phyloP scores from a whole-genome alignment of 2,888 invertebrate genomes.

The Atrina japonica region DNA sequence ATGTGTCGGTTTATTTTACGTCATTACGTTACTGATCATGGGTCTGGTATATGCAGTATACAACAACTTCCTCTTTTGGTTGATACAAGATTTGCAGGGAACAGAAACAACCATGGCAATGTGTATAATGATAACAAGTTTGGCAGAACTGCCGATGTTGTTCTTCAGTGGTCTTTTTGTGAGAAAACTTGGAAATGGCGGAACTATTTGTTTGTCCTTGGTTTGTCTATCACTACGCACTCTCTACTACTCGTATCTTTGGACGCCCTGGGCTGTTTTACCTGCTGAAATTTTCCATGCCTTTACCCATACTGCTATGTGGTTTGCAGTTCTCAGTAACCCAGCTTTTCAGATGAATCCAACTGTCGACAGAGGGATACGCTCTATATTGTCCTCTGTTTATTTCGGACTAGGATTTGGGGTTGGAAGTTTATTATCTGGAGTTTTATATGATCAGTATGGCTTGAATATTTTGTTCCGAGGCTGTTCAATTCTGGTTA shows the following conservation, averaged over 20 bases:
- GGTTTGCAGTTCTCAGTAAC: slow-evolving; percentile 74
- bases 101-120: slow-evolving; percentile 71
- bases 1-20: slow-evolving; percentile 64
- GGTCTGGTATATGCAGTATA: slow-evolving; percentile 70
- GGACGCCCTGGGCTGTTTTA: slow-evolving; percentile 73
- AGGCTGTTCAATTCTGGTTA: slow-evolving; percentile 63
- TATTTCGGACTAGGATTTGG: slow-evolving; percentile 76
- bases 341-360: slow-evolving; percentile 69
- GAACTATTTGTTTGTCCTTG: slow-evolving; percentile 67
- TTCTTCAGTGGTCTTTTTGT: slow-evolving; percentile 68
- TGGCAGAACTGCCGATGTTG: slow-evolving; percentile 74
- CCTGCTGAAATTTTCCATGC: slow-evolving; percentile 72
- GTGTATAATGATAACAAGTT: slow-evolving; percentile 69
- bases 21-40: slow-evolving; percentile 71
- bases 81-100: slow-evolving; percentile 72
- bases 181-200: slow-evolving; percentile 67
- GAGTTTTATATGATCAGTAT: slow-evolving; percentile 68
- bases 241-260: slow-evolving; percentile 73
- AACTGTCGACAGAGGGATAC: slow-evolving; percentile 72
- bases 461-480: slow-evolving; percentile 68
- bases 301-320: slow-evolving; percentile 73
- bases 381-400: slow-evolving; percentile 70
- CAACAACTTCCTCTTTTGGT: slow-evolving; percentile 76
- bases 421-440: slow-evolving; percentile 70
- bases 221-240: slow-evolving; percentile 63